These are phyloP conservation scores for Urocyon cinereoargenteus DNA, from an alignment of 2,797 vertebrate species.

Conservation along the genomic window DNA sequence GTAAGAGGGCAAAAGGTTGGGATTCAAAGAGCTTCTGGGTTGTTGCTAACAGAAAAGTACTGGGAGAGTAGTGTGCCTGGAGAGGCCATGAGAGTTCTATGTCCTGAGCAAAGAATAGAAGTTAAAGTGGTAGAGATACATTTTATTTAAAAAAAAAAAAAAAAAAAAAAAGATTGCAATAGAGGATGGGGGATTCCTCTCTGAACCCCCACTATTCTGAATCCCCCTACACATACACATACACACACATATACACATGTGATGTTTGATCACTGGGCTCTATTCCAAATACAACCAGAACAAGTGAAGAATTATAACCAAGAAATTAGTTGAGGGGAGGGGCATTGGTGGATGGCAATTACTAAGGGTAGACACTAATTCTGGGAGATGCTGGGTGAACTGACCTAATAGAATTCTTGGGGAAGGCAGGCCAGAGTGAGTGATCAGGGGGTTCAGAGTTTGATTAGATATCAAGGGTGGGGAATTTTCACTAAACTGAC, in stretches of 20 bases:
- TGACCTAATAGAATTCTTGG: not conserved
- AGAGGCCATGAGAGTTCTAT: not conserved
- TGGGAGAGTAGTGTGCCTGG: not conserved
- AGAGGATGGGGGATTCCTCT: not conserved
- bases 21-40: not conserved
- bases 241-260: no score
- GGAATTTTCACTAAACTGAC: not conserved
- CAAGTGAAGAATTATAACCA: not conserved
- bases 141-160: not conserved
- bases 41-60: not conserved
- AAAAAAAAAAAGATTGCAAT: not conserved
- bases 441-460: not conserved
- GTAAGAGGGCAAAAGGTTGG: not conserved
- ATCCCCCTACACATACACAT: no score
- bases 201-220: no score
- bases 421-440: not conserved
- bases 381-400: not conserved
- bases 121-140: not conserved
- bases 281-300: not conserved
- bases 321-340: not conserved
- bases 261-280: no score
- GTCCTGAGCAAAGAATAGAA: not conserved
- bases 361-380: not conserved
- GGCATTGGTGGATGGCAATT: not conserved
- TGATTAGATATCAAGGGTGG: not conserved